Evolutionary conservation across 64 coral and sea anemone species (phyloP).

Genomic region (Catalaphyllia jardinei): DNA sequence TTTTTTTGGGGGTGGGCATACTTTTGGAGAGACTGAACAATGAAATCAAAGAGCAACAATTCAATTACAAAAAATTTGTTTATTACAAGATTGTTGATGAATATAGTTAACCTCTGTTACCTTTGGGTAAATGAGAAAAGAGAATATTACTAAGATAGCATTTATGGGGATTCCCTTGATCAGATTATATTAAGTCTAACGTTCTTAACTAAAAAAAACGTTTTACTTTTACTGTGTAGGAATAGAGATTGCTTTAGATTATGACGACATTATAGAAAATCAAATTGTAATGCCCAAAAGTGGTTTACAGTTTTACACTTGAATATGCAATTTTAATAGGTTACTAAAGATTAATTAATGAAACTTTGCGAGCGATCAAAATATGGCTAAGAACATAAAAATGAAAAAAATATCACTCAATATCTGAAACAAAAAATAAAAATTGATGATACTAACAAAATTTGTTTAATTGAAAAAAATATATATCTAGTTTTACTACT

Average conservation of each 20-base stretch:
- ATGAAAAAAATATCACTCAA: not conserved
- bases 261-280: too few relatives aligned
- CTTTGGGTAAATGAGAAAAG: not conserved
- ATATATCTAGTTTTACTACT: not conserved
- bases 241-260: not conserved
- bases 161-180: constrained; percentile 44
- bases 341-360: too few relatives aligned
- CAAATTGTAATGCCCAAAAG: too few relatives aligned
- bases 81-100: too few relatives aligned
- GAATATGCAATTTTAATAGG: too few relatives aligned
- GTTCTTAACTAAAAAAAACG: not conserved
- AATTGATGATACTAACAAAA: not conserved
- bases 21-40: too few relatives aligned
- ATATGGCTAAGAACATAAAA: not conserved
- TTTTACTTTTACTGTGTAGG: not conserved
- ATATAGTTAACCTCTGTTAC: not conserved
- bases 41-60: too few relatives aligned
- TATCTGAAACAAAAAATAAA: not conserved
- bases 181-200: not conserved
- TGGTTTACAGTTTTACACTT: too few relatives aligned
- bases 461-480: not conserved
- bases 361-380: not conserved
- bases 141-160: not conserved
- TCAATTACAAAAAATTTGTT: too few relatives aligned
- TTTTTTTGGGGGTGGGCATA: too few relatives aligned